Evolutionary conservation across 2,888 invertebrate species (phyloP).

Genomic region (Alitta virens): DNA sequence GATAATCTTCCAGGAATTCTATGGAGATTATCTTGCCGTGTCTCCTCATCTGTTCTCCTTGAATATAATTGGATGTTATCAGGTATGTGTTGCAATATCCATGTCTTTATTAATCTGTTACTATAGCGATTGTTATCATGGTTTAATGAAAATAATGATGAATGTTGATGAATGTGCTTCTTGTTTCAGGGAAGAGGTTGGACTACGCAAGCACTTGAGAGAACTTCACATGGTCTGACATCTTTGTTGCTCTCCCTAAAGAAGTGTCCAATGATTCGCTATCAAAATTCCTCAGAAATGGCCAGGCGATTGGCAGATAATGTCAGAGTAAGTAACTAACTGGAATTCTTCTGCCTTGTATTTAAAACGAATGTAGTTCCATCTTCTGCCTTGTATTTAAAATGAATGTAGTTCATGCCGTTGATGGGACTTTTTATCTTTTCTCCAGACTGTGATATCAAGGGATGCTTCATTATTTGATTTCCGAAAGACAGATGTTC

Average conservation of each 20-base stretch:
- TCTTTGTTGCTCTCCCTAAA: slow-evolving; percentile 86
- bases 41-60: slow-evolving; percentile 82
- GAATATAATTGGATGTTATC: slow-evolving; percentile 58
- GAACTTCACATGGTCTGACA: slow-evolving; percentile 81
- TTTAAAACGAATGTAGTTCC: too few species aligned
- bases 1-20: slow-evolving; percentile 74
- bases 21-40: slow-evolving; percentile 92
- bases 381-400: too few species aligned
- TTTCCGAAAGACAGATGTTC: slow-evolving; percentile 70
- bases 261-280: slow-evolving; percentile 84
- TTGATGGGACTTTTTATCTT: too few species aligned
- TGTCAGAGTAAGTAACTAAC: slow-evolving; percentile 62
- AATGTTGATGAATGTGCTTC: background rate
- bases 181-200: slow-evolving; percentile 60
- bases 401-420: too few species aligned
- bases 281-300: slow-evolving; percentile 81
- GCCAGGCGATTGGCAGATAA: slow-evolving; percentile 82
- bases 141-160: background rate
- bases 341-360: background rate
- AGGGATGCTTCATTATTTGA: slow-evolving; percentile 87
- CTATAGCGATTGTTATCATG: background rate
- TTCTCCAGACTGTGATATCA: slow-evolving; percentile 70
- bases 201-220: slow-evolving; percentile 74
- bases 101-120: background rate
- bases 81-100: slow-evolving; percentile 35